Evolutionary conservation across 2,888 invertebrate species (phyloP).

Genomic region (Cheilosia scutellata): DNA sequence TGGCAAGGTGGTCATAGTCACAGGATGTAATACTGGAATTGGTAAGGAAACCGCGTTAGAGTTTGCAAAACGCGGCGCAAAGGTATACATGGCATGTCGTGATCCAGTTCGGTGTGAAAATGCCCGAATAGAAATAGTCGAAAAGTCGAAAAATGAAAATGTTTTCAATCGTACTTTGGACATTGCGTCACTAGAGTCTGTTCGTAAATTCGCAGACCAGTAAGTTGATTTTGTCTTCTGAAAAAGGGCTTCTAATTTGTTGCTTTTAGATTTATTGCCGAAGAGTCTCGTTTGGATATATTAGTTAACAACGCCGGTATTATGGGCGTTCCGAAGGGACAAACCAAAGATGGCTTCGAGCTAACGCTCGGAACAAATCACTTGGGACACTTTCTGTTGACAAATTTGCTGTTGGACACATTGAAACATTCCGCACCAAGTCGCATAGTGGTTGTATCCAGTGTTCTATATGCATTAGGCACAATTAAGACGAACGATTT

Average conservation of each 20-base stretch:
- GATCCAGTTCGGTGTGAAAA: constrained; percentile 91
- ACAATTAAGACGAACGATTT: constrained; percentile 88
- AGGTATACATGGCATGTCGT: constrained; percentile 94
- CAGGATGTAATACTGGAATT: constrained; percentile 93
- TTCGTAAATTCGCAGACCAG: constrained; percentile 86
- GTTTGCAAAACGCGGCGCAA: constrained; percentile 90
- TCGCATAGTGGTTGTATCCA: constrained; percentile 90
- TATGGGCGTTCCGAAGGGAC: constrained; percentile 84
- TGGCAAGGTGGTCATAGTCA: constrained; percentile 89
- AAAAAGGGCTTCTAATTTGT: not conserved
- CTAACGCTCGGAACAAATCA: constrained; percentile 87
- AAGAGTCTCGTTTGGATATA: constrained; percentile 85
- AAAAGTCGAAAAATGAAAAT: constrained; percentile 90
- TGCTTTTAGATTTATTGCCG: constrained; percentile 81
- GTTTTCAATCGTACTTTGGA: constrained; percentile 86
- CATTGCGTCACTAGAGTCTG: constrained; percentile 85
- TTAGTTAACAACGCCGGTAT: constrained; percentile 86
- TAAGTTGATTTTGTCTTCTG: constrained; percentile 79
- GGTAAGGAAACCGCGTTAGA: constrained; percentile 90
- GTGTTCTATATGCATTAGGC: constrained; percentile 89
- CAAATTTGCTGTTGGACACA: constrained; percentile 85
- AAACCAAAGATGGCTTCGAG: constrained; percentile 86
- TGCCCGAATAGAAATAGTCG: constrained; percentile 89
- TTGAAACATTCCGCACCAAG: constrained; percentile 88
- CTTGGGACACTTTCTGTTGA: constrained; percentile 87